phyloP scores from a whole-genome alignment of 2,888 invertebrate species.

The Acleris literana region DNA sequence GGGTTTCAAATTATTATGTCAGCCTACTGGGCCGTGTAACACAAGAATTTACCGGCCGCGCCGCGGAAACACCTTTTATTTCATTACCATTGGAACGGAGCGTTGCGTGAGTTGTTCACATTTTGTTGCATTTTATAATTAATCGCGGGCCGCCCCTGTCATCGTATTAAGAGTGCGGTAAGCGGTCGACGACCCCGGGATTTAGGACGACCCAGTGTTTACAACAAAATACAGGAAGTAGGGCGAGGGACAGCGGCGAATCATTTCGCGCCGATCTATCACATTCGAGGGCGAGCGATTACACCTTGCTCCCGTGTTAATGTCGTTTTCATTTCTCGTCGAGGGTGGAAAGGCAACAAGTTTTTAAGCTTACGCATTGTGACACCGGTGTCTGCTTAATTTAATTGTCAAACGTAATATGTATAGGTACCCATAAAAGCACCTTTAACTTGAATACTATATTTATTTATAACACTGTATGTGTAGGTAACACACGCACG shows the following conservation, averaged over 20 bases:
- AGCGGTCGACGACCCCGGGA: constrained; percentile 72
- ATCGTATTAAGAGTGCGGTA: constrained; percentile 54
- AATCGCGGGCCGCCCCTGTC: constrained; percentile 75
- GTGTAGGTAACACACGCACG: too few species aligned
- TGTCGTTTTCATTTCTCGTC: constrained; percentile 41
- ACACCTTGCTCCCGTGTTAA: constrained; percentile 49
- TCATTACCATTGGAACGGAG: constrained; percentile 39
- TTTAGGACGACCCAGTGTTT: constrained; percentile 73
- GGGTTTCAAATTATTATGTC: constrained; percentile 27
- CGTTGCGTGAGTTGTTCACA: constrained; percentile 67
- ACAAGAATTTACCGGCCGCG: constrained; percentile 24
- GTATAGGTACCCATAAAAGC: not conserved
- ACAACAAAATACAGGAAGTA: constrained; percentile 66
- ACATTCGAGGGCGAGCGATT: constrained; percentile 44
- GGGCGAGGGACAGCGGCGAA: constrained; percentile 55
- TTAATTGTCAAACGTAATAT: constrained; percentile 14
- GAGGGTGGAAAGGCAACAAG: constrained; percentile 33
- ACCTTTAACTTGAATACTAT: too few species aligned
- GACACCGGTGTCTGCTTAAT: constrained; percentile 13
- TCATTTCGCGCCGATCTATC: constrained; percentile 51
- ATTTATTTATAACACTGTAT: too few species aligned
- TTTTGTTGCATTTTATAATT: constrained; percentile 75
- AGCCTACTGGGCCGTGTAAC: constrained; percentile 26
- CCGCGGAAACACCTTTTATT: constrained; percentile 35
- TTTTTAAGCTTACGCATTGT: constrained; percentile 28